Base-by-base conservation (phyloP, 2,797 vertebrate genomes). In the Pipistrellus pygmaeus region DNA sequence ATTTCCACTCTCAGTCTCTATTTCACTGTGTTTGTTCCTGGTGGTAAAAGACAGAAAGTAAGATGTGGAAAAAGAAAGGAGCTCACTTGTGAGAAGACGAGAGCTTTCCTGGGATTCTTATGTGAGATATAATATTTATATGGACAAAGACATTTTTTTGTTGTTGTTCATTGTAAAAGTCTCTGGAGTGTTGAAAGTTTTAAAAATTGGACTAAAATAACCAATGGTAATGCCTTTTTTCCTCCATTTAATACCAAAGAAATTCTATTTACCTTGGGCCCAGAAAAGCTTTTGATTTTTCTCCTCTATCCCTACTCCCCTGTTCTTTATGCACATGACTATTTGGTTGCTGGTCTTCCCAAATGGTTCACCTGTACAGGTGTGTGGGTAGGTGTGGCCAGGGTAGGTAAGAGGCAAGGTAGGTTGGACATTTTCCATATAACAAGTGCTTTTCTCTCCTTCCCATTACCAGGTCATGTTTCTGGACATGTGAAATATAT, bases 191-290 rank as follows among this genome's bases (percentile, higher is more conserved):
- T 85, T 57, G 5, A 69, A 84, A 80, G 66, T 89, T 21, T 55
- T 87, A 44, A 73, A 48, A 95, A 21, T 53, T 93, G 68, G 20
- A 83, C 32, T 85, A 46, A 68, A 88, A 6, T 41, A 51, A 69
- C 38, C 60, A 75, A 18, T 66, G 80, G 25, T 13, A 88, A 62
- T 35, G 38, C 13, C 21, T 69, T n/a, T 76, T 8, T 68, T 90
- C 30, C 38, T 76, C 44, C 51, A 85, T 76, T 93, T 46, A 44
- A 27, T 66, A 80, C 8, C 57, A 93, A 91, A 35, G 8, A 72
- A 83, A 71, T 23, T 1, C 4, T 55, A 12, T 84, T 90, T 66
- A 66, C 57, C 30, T 11, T 21, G 13, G 20, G 7, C 35, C n/a
- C 35, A 20, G 44, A 85, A 80, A 76, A 35, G 3, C 27, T 13